Evolutionary conservation across 2,797 vertebrate species (phyloP).

Genomic region (Mallotus villosus): DNA sequence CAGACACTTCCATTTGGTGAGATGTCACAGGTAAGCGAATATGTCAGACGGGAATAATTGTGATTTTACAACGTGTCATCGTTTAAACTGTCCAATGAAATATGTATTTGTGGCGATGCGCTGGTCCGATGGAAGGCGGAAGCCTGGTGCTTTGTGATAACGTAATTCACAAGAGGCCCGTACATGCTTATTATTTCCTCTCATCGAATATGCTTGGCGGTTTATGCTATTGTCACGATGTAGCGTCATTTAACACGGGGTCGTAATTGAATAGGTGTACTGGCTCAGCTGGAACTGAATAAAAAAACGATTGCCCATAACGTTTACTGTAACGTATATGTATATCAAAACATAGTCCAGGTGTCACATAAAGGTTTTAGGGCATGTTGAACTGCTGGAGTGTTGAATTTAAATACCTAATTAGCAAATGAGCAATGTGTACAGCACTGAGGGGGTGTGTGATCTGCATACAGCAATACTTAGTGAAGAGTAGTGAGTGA

Average conservation of each 20-base stretch:
- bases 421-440: slow-evolving; percentile 43
- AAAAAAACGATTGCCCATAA: background rate
- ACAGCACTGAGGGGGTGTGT: slow-evolving; percentile 4
- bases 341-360: slow-evolving; percentile 51
- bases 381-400: slow-evolving; percentile 7
- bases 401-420: slow-evolving; percentile 48
- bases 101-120: background rate
- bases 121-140: background rate
- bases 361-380: slow-evolving; percentile 59
- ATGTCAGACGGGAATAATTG: background rate
- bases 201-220: slow-evolving; percentile 9
- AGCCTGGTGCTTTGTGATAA: background rate
- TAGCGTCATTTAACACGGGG: slow-evolving; percentile 36
- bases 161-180: background rate
- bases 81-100: slow-evolving; percentile 6
- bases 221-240: slow-evolving; percentile 23
- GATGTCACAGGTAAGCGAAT: slow-evolving; percentile 8
- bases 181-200: background rate
- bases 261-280: slow-evolving; percentile 53
- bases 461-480: slow-evolving; percentile 26
- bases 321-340: slow-evolving; percentile 36
- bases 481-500: background rate
- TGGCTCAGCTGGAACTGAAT: slow-evolving; percentile 21
- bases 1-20: background rate
- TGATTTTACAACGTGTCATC: background rate